Base-by-base conservation (phyloP, 2,113 vertebrate species). In the Colossoma macropomum region DNA sequence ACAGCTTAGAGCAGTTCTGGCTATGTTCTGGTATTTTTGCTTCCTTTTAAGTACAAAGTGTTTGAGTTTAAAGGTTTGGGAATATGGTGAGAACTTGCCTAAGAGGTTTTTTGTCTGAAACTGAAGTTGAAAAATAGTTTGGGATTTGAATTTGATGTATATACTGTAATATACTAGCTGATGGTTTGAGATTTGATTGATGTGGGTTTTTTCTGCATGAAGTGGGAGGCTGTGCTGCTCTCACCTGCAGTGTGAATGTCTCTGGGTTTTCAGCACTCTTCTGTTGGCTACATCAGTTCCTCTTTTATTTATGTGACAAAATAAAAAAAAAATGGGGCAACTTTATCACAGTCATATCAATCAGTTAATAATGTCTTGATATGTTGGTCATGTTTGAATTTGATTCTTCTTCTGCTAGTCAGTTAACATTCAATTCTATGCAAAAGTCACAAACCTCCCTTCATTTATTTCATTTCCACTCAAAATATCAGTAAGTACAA, bases 271-370 rank as follows among this genome's bases (percentile, higher is more conserved):
- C 38, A 63, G 65, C 72, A 41, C 28, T 83, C 50, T 76, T 79
- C 65, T 19, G n/a, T 70, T 79, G 54, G 38, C 25, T 65, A 45
- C 27, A 38, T 62, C 50, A 60, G 4, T 68, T 66, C 11, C 21
- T 78, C 10, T 56, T 15, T 77, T 85, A 28, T 80, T 59, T 66
- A 79, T 86, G 76, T 79, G 52, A 77, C 32, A 60, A 79, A 83
- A 77, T 76, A 80, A 79, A 82, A 66, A 70, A 72, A 8, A 72
- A 32, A 6, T 70, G 74, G 32, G 27, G 56, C 48, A 82, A 38
- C 21, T 45, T 71, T 41, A 38, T 66, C 6, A 30, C 66, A 0
- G 11, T 69, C 19, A 23, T 69, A 19, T 69, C 66, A 34, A 11
- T 34, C 28, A 8, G 5, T 69, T 69, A 32, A 30, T 32, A 30